Evolutionary conservation across 2,113 vertebrate genomes (phyloP), one percentile per base, ranked within the genome.

Genomic region (Oxyruncus cristatus): DNA sequence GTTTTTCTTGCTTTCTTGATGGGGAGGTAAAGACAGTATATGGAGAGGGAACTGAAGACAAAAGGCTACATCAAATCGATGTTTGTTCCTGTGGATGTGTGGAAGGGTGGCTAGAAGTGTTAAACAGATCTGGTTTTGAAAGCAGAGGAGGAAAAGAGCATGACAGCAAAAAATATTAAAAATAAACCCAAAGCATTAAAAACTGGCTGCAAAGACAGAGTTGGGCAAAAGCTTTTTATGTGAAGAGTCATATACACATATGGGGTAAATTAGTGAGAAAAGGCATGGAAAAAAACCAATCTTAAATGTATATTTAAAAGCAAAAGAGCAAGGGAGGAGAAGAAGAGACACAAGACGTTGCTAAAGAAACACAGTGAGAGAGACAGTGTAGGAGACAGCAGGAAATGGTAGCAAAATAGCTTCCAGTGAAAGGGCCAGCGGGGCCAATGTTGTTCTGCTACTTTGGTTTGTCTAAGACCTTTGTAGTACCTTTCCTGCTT

Each of bases 1-100:
- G 85, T 97, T 97, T 96, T 97, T 96, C 97, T 85, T 92, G 90
- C 71, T 97, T 16, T 58, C 63, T 75, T 70, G 55, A 28, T 53
- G 65, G 55, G 52, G 65, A 82, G 12, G 27, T 86, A 80, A 85
- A 66, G 63, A 83, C 30, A 47, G 33, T 13, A 12, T 19, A 28
- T 2, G 23, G 49, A 65, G 6, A 65, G 42, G 79, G 70, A 82
- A 52, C 9, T 9, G 8, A 85, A 79, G 49, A 65, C 67, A 52
- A 71, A 16, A 11, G n/a, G 41, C 42, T 2, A 1, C 56, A 23
- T 73, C 61, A 21, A n/a, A 59, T 2, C 17, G 53, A 9, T 62
- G 62, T 52, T 72, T 63, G 55, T 6, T 1, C 59, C 72, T 56
- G 24, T 30, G 14, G 22, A 77, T 56, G 17, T 47, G 41, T 41